Conservation (phyloP, 1,140 invertebrate species). For the Sitobion miscanthi region DNA sequence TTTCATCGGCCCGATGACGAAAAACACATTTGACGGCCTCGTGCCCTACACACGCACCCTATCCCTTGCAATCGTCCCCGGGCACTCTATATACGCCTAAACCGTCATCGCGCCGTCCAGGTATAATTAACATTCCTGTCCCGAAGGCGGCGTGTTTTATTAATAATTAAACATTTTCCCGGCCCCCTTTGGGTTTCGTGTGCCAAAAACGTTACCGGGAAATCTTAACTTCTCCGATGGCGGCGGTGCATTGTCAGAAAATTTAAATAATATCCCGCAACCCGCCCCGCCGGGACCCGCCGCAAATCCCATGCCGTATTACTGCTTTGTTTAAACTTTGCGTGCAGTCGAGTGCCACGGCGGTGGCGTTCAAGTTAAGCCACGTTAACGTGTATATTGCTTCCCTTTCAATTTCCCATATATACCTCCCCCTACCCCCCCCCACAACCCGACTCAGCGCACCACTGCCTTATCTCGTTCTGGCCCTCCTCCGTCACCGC, state of each 20-base stretch:
- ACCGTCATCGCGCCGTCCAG: background rate
- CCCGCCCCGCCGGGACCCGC: background rate
- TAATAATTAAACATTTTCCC: slow-evolving; percentile 53
- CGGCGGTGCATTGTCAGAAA: slow-evolving; percentile 43
- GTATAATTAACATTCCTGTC: slow-evolving; percentile 40
- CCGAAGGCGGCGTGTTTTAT: background rate
- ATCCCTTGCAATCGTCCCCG: too few relatives aligned
- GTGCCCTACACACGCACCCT: too few relatives aligned
- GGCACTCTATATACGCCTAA: background rate
- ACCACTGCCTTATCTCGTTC: background rate
- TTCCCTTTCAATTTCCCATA: slow-evolving; percentile 56
- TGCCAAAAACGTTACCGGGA: slow-evolving; percentile 43
- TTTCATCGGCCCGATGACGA: background rate
- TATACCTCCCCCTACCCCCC: too few relatives aligned
- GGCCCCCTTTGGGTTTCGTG: background rate
- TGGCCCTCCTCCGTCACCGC: background rate
- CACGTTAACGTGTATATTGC: slow-evolving; percentile 53
- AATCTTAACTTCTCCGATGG: slow-evolving; percentile 46
- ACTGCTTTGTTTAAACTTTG: slow-evolving; percentile 49
- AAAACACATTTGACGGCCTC: background rate
- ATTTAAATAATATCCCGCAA: slow-evolving; percentile 52
- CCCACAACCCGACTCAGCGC: too few relatives aligned
- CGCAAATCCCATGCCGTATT: slow-evolving; percentile 35
- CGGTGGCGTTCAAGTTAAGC: slow-evolving; percentile 37
- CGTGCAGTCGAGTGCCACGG: slow-evolving; percentile 36